A percentile compares a stretch with the other conserved stretches of the same genome.
phyloP scores from a whole-genome alignment of 37 sponge, comb jelly and placozoan species.

The Eunapius fragilis region DNA sequence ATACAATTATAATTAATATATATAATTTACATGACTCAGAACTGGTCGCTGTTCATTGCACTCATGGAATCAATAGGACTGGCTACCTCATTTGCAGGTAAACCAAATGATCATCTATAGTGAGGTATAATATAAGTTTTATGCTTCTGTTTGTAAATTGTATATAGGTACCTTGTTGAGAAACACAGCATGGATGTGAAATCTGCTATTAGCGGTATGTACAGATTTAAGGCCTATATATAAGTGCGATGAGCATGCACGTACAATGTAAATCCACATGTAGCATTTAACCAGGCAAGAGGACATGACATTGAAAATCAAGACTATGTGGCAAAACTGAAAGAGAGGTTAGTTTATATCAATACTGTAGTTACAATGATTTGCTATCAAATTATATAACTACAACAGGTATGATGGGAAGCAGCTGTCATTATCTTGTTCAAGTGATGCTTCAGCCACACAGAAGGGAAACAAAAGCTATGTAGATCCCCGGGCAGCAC shows the following conservation, averaged over 20 bases:
- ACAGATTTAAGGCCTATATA: no score
- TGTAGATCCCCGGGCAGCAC: neutral
- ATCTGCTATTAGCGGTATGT: slow-evolving; percentile 57
- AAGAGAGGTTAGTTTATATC: slow-evolving; percentile 33
- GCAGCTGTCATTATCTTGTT: neutral
- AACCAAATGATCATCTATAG: neutral
- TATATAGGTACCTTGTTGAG: slow-evolving; percentile 55
- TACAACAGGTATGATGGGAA: neutral
- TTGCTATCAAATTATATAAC: neutral
- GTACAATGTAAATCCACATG: no score
- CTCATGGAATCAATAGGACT: slow-evolving; percentile 91
- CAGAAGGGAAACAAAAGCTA: neutral
- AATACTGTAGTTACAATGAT: neutral
- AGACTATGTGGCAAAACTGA: slow-evolving; percentile 72
- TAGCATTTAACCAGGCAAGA: slow-evolving; percentile 66
- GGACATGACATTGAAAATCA: slow-evolving; percentile 74
- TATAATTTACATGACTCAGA: neutral
- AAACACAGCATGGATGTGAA: slow-evolving; percentile 31
- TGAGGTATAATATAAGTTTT: neutral
- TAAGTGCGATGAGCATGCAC: no score
- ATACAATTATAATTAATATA: no score
- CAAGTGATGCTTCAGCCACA: neutral
- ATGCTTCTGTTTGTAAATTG: neutral
- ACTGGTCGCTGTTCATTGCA: slow-evolving; percentile 88
- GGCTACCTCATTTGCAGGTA: slow-evolving; percentile 87